Evolutionary conservation across 2,797 vertebrate genomes (phyloP).

Genomic region (Enteromius radiatus): DNA sequence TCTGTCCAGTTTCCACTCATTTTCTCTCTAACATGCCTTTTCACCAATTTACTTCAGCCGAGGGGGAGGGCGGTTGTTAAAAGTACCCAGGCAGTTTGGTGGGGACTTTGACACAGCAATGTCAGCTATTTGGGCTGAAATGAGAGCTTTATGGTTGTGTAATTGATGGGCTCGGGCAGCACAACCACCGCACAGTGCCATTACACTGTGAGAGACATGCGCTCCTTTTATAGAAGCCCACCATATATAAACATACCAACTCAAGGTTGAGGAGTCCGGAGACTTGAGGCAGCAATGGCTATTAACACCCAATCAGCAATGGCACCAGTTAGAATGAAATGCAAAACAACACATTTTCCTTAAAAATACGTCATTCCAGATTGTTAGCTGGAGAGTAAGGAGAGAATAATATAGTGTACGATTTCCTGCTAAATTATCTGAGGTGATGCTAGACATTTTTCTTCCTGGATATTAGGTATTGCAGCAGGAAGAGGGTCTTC

Average conservation of each 20-base stretch:
- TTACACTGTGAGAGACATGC: constrained; percentile 51
- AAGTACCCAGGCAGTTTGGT: constrained; percentile 42
- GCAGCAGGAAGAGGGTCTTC: constrained; percentile 12
- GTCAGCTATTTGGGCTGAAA: constrained; percentile 42
- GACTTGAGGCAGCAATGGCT: constrained; percentile 77
- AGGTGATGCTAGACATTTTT: constrained; percentile 1
- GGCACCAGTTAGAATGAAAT: constrained; percentile 72
- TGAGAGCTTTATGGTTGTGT: constrained; percentile 55
- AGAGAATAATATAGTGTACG: constrained; percentile 9
- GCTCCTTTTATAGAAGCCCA: constrained; percentile 64
- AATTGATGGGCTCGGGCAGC: constrained; percentile 41
- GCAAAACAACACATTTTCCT: constrained; percentile 60
- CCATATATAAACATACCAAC: constrained; percentile 64
- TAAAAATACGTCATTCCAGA: constrained; percentile 2
- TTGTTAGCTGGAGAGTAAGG: background rate
- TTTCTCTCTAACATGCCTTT: constrained; percentile 54
- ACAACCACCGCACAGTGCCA: constrained; percentile 47
- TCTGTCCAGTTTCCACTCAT: constrained; percentile 62
- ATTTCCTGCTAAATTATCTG: background rate
- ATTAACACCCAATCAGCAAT: constrained; percentile 76
- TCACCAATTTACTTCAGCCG: constrained; percentile 20
- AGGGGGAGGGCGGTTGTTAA: constrained; percentile 46
- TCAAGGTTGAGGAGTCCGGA: constrained; percentile 78
- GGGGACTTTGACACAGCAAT: constrained; percentile 48
- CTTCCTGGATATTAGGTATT: constrained; percentile 10